Conservation (phyloP, 2,797 vertebrate species). For the Crenuchus spilurus region DNA sequence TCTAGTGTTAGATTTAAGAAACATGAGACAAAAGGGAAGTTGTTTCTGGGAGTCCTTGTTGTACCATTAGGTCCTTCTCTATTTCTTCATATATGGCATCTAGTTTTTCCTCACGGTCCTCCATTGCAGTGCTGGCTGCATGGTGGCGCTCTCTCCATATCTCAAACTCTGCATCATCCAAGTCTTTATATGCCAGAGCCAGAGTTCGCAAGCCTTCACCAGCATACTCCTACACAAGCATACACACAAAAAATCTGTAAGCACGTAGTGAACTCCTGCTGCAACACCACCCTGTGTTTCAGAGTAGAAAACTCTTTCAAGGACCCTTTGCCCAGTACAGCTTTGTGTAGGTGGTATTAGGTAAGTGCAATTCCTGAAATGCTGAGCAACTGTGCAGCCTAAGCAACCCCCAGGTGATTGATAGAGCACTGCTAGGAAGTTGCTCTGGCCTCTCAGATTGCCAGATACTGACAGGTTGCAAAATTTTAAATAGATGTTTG, state of each 20-base stretch:
- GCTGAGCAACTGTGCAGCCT: too few relatives aligned
- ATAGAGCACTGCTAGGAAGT: too few relatives aligned
- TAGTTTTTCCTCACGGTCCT: slow-evolving; percentile 81
- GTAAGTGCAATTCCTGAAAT: too few relatives aligned
- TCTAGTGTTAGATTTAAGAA: too few relatives aligned
- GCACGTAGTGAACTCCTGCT: not conserved
- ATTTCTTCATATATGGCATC: slow-evolving; percentile 88
- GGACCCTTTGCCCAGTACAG: not conserved
- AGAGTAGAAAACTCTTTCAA: not conserved
- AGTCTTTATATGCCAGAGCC: slow-evolving; percentile 85
- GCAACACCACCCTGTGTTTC: not conserved
- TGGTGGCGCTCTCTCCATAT: slow-evolving; percentile 82
- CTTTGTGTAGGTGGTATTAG: too few relatives aligned
- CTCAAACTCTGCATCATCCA: slow-evolving; percentile 78
- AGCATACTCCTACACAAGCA: slow-evolving; percentile 84
- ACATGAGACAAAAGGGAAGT: not conserved
- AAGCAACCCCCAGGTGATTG: too few relatives aligned
- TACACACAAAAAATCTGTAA: not conserved
- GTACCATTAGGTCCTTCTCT: slow-evolving; percentile 86
- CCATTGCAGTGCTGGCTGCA: slow-evolving; percentile 81
- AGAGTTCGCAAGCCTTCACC: slow-evolving; percentile 91
- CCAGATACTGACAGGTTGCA: too few relatives aligned
- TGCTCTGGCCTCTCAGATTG: too few relatives aligned
- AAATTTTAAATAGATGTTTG: too few relatives aligned
- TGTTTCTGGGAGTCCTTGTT: not conserved